A percentile compares a stretch with the other conserved stretches of the same genome.
These are phyloP conservation scores for Garra rufa DNA, from an alignment of 2,113 vertebrate genomes.

Conservation along the genomic window DNA sequence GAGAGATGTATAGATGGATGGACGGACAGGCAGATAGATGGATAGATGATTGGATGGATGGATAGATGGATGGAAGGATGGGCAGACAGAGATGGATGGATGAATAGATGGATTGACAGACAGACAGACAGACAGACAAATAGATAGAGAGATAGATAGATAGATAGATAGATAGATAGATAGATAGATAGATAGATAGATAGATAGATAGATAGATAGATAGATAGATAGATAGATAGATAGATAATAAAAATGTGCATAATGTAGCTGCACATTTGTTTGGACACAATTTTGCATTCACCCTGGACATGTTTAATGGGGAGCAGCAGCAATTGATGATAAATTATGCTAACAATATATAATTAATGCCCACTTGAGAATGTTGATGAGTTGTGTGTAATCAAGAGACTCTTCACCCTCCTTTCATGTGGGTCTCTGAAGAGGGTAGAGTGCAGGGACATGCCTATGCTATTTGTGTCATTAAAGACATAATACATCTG, in stretches of 20 bases:
- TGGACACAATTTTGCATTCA: background rate
- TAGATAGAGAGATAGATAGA: no score
- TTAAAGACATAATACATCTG: constrained; percentile 30
- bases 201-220: background rate
- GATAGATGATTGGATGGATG: no score
- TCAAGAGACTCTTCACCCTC: constrained; percentile 35
- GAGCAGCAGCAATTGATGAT: constrained; percentile 19
- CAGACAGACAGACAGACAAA: no score
- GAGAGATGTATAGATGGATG: no score
- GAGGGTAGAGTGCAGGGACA: constrained; percentile 11
- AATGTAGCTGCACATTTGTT: constrained; percentile 10
- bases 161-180: no score
- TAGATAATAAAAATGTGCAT: background rate
- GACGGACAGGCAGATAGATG: no score
- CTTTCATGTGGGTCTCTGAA: constrained; percentile 26
- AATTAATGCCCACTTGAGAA: constrained; percentile 36
- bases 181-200: no score
- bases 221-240: background rate
- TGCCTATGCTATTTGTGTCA: constrained; percentile 24
- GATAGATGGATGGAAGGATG: no score
- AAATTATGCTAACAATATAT: constrained; percentile 19
- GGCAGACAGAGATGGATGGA: no score
- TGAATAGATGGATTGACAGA: no score
- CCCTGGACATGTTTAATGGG: background rate
- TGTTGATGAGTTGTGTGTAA: constrained; percentile 29